Evolutionary conservation across 2,113 vertebrate species (phyloP).

Genomic region (Cephalopholis sonnerati): DNA sequence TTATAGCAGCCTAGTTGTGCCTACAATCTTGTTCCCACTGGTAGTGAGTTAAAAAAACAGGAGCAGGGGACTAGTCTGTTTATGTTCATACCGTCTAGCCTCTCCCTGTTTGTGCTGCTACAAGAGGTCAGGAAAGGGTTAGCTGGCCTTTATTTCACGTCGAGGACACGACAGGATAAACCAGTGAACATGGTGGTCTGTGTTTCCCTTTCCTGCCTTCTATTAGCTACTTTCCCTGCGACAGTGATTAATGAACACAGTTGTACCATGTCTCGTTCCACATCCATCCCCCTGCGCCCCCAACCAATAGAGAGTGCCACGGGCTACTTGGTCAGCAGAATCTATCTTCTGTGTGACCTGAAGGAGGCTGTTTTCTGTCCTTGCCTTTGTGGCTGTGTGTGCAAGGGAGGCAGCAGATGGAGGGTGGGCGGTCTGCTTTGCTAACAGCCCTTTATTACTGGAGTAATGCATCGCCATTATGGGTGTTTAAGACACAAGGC

Average conservation of each 20-base stretch:
- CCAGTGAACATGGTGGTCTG: slow-evolving; percentile 71
- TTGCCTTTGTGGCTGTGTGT: slow-evolving; percentile 57
- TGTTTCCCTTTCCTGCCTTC: slow-evolving; percentile 60
- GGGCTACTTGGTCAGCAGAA: slow-evolving; percentile 74
- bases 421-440: slow-evolving; percentile 66
- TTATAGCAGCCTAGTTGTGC: background rate
- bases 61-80: slow-evolving; percentile 39
- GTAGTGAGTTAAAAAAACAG: background rate
- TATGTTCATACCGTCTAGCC: slow-evolving; percentile 33
- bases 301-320: slow-evolving; percentile 51
- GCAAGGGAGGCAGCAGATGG: slow-evolving; percentile 71
- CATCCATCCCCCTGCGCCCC: slow-evolving; percentile 23
- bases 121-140: slow-evolving; percentile 62
- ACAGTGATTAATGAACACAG: slow-evolving; percentile 82
- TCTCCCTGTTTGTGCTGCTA: slow-evolving; percentile 49
- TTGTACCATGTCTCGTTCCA: slow-evolving; percentile 56
- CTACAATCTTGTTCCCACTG: background rate
- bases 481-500: slow-evolving; percentile 77
- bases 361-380: slow-evolving; percentile 69
- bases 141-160: slow-evolving; percentile 62
- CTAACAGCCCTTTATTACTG: slow-evolving; percentile 73
- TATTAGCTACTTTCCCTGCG: slow-evolving; percentile 60
- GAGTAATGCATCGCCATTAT: slow-evolving; percentile 77
- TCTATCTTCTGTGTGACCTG: slow-evolving; percentile 61
- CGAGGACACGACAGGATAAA: slow-evolving; percentile 58